Conservation (phyloP, 2,113 vertebrate species). For the Hippocampus comes region DNA sequence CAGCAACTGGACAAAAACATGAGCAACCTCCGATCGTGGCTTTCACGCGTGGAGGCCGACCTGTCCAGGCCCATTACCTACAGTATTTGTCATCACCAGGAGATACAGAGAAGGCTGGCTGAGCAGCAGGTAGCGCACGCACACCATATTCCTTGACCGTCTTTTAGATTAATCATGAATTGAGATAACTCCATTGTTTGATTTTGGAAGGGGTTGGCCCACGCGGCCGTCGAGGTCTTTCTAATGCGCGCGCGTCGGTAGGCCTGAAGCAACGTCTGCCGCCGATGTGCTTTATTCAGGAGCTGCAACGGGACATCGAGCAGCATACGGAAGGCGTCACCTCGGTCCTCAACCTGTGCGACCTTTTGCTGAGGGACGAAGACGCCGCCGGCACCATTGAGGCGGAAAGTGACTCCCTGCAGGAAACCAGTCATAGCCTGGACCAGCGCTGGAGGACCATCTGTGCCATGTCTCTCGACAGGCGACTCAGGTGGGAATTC, state of each 20-base stretch:
- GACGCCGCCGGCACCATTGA: constrained; percentile 80
- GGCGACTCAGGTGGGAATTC: constrained; percentile 80
- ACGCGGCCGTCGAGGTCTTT: background rate
- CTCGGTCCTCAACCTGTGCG: constrained; percentile 86
- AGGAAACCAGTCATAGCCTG: constrained; percentile 86
- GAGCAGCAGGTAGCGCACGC: constrained; percentile 83
- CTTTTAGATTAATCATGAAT: constrained; percentile 45
- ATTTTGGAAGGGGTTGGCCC: constrained; percentile 41
- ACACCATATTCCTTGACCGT: background rate
- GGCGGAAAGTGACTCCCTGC: constrained; percentile 84
- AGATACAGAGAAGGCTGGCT: constrained; percentile 90
- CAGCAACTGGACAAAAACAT: constrained; percentile 91
- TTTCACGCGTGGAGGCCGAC: constrained; percentile 84
- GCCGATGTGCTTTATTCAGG: constrained; percentile 66
- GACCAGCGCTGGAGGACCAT: constrained; percentile 94
- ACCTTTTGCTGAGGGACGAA: constrained; percentile 81
- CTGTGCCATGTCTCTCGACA: constrained; percentile 88
- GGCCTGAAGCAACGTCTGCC: constrained; percentile 1
- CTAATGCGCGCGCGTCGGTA: background rate
- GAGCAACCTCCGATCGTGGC: constrained; percentile 89
- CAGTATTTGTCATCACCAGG: constrained; percentile 83
- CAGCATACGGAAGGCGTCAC: constrained; percentile 84
- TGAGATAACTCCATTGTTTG: constrained; percentile 31
- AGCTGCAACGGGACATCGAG: constrained; percentile 91
- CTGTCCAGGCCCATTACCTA: constrained; percentile 87